Evolutionary conservation across 1,140 invertebrate species (phyloP), one percentile per base, ranked within the genome.

Genomic region (Calycopis cecrops): DNA sequence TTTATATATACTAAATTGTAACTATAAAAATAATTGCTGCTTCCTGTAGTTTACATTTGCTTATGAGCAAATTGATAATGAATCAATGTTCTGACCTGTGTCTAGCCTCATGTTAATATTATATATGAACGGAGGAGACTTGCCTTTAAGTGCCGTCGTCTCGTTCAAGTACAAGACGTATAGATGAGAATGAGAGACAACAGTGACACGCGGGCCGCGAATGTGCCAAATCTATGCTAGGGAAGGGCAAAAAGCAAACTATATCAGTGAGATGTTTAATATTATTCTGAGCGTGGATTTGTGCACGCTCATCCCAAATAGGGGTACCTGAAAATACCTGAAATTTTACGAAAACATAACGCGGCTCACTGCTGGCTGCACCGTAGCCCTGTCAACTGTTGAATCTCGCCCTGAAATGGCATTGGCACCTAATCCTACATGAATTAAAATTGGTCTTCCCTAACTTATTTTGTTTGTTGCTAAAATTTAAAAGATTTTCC

Each of bases 141-240:
- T 88, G 87, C 86, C 86, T 88, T 87, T 76, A 67, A 66, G 73
- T 85, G 81, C 82, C 82, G 82, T 73, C 79, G 87, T 88, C 83
- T 87, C 77, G 73, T 79, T 87, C 87, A 87, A 86, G 85, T 87
- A 88, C 86, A 85, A 88, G 85, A 85, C 83, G 85, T 85, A 85
- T 80, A 85, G 76, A 79, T 86, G 87, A 89, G 82, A 86, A 85
- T 87, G 85, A 89, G 86, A 88, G 85, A 88, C 85, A 88, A 87
- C 85, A 88, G 84, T 86, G 85, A 87, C 83, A 88, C 85, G 86
- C 84, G 80, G 83, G 87, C 85, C 85, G 82, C 79, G 73, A 82
- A 84, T 85, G 80, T 88, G 86, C 87, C 87, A 87, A 82, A 88
- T 88, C 87, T 88, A 88, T 74, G 87, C 87, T 88, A 88, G 82